Percentiles rank a stretch among this genome's conserved stretches.
Conservation (phyloP, 2,113 vertebrate species). For the Hippocampus guttulatus region DNA sequence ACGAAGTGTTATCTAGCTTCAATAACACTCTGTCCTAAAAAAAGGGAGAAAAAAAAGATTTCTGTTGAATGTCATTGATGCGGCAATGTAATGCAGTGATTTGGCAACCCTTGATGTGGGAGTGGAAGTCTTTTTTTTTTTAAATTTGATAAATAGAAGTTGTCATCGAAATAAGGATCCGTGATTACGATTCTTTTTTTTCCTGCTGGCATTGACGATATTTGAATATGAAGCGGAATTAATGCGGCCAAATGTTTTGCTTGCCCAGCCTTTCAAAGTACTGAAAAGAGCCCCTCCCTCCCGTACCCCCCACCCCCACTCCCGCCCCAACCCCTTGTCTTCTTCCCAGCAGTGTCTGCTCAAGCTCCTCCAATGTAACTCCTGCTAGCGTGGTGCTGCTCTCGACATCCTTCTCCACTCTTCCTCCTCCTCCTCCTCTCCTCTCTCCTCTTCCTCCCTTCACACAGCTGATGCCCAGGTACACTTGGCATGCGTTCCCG, state of each 20-base stretch:
- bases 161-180: neutral
- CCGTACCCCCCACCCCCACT: constrained; percentile 14
- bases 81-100: neutral
- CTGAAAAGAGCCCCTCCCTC: constrained; percentile 36
- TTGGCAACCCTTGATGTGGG: neutral
- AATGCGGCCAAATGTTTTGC: constrained; percentile 24
- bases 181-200: neutral
- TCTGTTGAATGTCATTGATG: neutral
- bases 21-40: too few species aligned
- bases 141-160: neutral
- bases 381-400: constrained; percentile 72
- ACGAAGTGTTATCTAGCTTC: too few species aligned
- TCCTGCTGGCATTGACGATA: constrained; percentile 1
- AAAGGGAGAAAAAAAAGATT: neutral
- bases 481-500: constrained; percentile 61
- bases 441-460: constrained; percentile 68
- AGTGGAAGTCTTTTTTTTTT: neutral
- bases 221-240: neutral
- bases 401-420: constrained; percentile 72
- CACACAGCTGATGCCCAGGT: constrained; percentile 69
- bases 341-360: constrained; percentile 64
- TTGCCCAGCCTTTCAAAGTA: constrained; percentile 11
- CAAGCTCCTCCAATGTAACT: constrained; percentile 67
- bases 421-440: constrained; percentile 67
- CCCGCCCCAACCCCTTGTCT: constrained; percentile 28